Evolutionary conservation across 2,797 vertebrate species (phyloP).

Genomic region (Melanogrammus aeglefinus): DNA sequence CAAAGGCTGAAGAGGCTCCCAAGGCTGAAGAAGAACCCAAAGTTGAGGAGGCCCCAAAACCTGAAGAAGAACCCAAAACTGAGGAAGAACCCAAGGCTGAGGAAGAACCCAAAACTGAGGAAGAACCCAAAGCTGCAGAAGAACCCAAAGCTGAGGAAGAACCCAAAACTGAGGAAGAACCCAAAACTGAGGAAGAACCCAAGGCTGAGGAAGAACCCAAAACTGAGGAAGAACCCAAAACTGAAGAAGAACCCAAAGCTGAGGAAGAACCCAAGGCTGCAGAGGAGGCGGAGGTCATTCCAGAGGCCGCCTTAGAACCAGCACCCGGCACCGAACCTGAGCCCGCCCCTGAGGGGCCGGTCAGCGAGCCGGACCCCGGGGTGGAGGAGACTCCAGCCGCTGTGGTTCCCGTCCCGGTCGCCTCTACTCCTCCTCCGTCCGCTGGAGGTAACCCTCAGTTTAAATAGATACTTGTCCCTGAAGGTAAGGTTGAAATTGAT

Average conservation of each 20-base stretch:
- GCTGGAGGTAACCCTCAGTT: constrained; percentile 47
- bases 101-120: not conserved
- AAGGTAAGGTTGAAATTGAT: not conserved
- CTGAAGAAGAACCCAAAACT: constrained; percentile 10
- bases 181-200: constrained; percentile 21
- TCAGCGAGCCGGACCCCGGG: constrained; percentile 9
- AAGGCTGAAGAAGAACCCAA: constrained; percentile 10
- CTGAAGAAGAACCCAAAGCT: constrained; percentile 14
- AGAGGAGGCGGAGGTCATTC: constrained; percentile 23
- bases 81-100: constrained; percentile 20
- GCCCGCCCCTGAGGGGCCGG: constrained; percentile 22
- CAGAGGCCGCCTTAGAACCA: constrained; percentile 24
- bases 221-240: constrained; percentile 3
- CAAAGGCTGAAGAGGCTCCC: constrained; percentile 4
- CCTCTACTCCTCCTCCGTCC: constrained; percentile 26
- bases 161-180: constrained; percentile 12
- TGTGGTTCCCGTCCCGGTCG: constrained; percentile 12
- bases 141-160: constrained; percentile 38
- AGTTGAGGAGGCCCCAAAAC: no score
- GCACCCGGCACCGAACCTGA: constrained; percentile 29
- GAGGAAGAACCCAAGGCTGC: constrained; percentile 25
- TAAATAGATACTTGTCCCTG: not conserved
- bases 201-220: constrained; percentile 21
- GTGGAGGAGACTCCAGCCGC: constrained; percentile 5
- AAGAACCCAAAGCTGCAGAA: constrained; percentile 11